Evolutionary conservation across 2,797 vertebrate genomes (phyloP).

Genomic region (Acanthurus leucopareius): DNA sequence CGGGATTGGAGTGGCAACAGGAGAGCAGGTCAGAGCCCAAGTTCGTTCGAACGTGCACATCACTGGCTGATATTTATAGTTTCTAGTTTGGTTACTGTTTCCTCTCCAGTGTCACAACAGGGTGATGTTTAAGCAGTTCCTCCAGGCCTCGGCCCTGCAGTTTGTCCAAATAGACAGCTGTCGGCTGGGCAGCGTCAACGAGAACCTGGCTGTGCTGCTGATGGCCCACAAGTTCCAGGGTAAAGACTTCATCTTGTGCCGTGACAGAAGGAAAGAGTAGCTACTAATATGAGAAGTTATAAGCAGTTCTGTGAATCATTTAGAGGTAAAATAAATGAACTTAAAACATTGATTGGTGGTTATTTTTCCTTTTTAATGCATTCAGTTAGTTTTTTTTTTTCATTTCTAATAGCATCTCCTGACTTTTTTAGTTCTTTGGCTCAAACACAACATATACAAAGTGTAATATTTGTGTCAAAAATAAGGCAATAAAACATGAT

Average conservation of each 20-base stretch:
- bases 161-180: conserved; percentile 93
- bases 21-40: conserved; percentile 84
- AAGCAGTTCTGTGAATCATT: not conserved
- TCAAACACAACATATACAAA: not conserved
- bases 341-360: too few relatives aligned
- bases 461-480: not conserved
- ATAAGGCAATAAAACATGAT: accelerated
- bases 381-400: not conserved
- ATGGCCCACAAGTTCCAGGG: conserved; percentile 90
- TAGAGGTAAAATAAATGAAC: not conserved
- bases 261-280: too few relatives aligned
- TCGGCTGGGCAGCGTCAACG: conserved; percentile 90
- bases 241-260: conserved; percentile 25
- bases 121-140: conserved; percentile 93
- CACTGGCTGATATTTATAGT: not conserved
- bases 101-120: conserved; percentile 85
- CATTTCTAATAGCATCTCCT: not conserved
- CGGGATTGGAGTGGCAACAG: conserved; percentile 86
- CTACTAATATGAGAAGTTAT: not conserved
- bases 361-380: not conserved
- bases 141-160: conserved; percentile 89
- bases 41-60: not conserved
- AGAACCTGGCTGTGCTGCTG: conserved; percentile 90
- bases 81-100: not conserved
- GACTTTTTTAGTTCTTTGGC: not conserved